Conservation (phyloP, 2,113 vertebrate species). For the Strigops habroptila region DNA sequence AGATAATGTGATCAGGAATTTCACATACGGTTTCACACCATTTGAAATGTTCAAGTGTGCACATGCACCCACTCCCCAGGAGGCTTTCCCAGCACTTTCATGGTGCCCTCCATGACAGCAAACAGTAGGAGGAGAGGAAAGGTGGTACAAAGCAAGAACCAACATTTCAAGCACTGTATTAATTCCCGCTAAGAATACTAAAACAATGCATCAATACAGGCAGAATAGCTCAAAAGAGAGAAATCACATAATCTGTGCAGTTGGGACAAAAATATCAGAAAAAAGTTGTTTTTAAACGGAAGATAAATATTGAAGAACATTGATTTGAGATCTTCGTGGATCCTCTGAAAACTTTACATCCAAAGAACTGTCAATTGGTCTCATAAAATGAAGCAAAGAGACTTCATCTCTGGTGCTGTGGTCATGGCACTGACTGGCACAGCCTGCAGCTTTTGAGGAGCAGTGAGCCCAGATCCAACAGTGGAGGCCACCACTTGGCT, state of each 20-base stretch:
- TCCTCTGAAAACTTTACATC: not conserved
- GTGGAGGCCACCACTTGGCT: not conserved
- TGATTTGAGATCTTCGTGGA: not conserved
- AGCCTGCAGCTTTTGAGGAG: not conserved
- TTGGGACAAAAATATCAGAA: not conserved
- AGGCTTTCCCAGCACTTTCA: not conserved
- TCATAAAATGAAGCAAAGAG: not conserved
- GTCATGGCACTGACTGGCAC: not conserved
- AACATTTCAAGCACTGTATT: not conserved
- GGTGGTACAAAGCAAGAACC: not conserved
- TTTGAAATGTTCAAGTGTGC: accelerated
- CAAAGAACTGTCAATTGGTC: not conserved
- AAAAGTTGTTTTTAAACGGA: not conserved
- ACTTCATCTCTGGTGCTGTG: not conserved
- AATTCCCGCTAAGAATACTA: not conserved
- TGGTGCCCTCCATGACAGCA: not conserved
- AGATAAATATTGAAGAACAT: not conserved
- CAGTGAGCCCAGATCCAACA: not conserved
- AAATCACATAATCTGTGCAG: not conserved
- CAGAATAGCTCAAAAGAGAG: not conserved
- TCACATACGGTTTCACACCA: not conserved
- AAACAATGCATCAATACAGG: not conserved
- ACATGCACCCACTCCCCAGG: too few relatives aligned
- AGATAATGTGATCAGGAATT: not conserved
- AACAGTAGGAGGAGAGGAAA: not conserved